Conservation (phyloP, 2,888 invertebrate species). For the Oligia latruncula region DNA sequence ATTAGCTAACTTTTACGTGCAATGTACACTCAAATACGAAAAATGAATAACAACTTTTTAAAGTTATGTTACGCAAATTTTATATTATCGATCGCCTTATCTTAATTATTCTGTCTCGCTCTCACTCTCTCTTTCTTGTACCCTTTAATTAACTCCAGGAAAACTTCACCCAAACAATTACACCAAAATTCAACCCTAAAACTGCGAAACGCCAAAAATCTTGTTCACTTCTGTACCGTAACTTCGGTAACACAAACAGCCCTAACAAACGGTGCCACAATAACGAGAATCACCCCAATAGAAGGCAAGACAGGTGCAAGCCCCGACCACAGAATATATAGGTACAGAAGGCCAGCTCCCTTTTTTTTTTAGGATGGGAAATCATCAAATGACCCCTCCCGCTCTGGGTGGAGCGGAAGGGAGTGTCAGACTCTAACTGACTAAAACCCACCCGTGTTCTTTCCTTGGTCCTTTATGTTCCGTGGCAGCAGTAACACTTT, state of each 20-base stretch:
- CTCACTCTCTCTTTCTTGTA: not conserved
- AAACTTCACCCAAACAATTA: constrained; percentile 38
- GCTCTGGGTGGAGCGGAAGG: no score
- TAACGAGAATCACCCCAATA: constrained; percentile 70
- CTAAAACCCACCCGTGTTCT: no score
- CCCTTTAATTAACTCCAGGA: constrained; percentile 31
- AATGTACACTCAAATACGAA: not conserved
- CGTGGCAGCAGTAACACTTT: no score
- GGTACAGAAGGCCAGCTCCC: not conserved
- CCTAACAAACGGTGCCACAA: constrained; percentile 61
- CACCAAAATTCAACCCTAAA: constrained; percentile 31
- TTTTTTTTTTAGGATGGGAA: no score
- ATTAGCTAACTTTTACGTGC: not conserved
- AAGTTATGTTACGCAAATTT: not conserved
- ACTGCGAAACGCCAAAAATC: constrained; percentile 48
- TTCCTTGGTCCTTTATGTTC: no score
- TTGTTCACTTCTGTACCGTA: constrained; percentile 31
- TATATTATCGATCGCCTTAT: not conserved
- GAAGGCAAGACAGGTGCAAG: constrained; percentile 74
- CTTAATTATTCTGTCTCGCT: not conserved
- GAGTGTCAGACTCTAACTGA: no score
- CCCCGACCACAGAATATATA: constrained; percentile 46
- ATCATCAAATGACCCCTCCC: no score
- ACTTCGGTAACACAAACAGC: constrained; percentile 40
- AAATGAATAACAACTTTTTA: not conserved